Percentiles rank a stretch among this genome's conserved stretches.
Conservation (phyloP, 2,113 vertebrate species). For the Heliornis fulica region DNA sequence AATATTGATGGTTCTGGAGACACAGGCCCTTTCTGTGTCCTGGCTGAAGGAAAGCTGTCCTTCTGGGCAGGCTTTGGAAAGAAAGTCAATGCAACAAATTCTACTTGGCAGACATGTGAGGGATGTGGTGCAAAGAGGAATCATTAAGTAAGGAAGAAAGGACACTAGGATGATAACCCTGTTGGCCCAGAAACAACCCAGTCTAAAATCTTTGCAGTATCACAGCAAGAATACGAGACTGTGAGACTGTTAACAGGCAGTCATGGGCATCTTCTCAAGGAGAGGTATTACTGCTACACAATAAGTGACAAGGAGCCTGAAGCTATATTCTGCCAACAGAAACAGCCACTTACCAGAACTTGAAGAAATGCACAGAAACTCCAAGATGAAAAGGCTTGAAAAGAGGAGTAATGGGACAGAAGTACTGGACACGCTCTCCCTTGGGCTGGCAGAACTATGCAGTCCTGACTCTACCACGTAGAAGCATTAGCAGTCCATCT, state of each 20-base stretch:
- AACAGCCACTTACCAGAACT: background rate
- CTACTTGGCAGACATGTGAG: constrained; percentile 10
- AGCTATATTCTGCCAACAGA: background rate
- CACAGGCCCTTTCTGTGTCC: constrained; percentile 44
- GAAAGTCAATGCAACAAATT: constrained; percentile 58
- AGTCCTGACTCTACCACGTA: fast-evolving
- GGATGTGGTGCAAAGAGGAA: background rate
- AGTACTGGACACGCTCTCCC: background rate
- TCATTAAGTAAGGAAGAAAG: constrained; percentile 10
- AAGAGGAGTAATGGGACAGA: background rate
- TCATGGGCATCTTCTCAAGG: background rate
- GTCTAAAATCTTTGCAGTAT: background rate
- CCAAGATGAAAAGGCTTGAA: background rate
- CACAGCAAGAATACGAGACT: background rate
- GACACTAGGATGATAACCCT: background rate
- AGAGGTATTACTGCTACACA: background rate
- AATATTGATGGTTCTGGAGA: constrained; percentile 74
- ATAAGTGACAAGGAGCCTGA: background rate
- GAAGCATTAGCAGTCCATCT: background rate
- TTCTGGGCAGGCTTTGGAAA: constrained; percentile 57
- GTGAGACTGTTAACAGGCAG: background rate
- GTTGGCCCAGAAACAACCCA: background rate
- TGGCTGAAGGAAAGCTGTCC: constrained; percentile 65
- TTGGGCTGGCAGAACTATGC: background rate
- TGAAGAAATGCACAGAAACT: background rate